Conservation (phyloP, 2,888 invertebrate species). For the Cecidostiba fungosa region DNA sequence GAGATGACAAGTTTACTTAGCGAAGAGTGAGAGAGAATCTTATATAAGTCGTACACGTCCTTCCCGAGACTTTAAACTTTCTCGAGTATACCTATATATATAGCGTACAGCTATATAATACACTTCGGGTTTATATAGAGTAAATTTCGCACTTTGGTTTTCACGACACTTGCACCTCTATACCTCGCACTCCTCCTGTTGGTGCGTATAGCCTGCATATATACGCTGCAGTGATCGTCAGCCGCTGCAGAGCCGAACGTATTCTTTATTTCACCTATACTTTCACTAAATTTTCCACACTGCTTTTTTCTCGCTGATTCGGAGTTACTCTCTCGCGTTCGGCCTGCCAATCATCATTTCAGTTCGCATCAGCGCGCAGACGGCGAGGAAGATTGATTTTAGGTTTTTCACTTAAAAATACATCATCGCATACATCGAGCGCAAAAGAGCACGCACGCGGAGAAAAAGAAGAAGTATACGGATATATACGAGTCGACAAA, state of each 20-base stretch:
- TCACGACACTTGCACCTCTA: slow-evolving; percentile 20
- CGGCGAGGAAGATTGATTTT: slow-evolving; percentile 14
- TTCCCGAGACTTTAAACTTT: slow-evolving; percentile 30
- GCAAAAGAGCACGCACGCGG: background rate
- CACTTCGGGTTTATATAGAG: background rate
- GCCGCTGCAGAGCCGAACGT: background rate
- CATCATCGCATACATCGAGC: slow-evolving; percentile 6
- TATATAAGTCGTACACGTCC: background rate
- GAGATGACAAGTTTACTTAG: slow-evolving; percentile 50
- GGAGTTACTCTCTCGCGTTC: too few species aligned
- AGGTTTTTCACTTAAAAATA: slow-evolving; percentile 50
- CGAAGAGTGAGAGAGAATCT: background rate
- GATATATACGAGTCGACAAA: background rate
- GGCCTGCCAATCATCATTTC: background rate
- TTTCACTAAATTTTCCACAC: too few species aligned
- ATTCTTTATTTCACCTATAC: background rate
- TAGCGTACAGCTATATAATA: background rate
- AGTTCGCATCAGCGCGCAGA: background rate
- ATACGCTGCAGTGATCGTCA: too few species aligned
- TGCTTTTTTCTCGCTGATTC: too few species aligned
- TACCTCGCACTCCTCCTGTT: too few species aligned
- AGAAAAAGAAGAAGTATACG: background rate
- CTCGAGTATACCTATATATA: too few species aligned
- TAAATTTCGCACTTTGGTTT: background rate
- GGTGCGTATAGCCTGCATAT: too few species aligned